Conservation (phyloP, 2,888 invertebrate species). For the Zaprionus obscuricornis region DNA sequence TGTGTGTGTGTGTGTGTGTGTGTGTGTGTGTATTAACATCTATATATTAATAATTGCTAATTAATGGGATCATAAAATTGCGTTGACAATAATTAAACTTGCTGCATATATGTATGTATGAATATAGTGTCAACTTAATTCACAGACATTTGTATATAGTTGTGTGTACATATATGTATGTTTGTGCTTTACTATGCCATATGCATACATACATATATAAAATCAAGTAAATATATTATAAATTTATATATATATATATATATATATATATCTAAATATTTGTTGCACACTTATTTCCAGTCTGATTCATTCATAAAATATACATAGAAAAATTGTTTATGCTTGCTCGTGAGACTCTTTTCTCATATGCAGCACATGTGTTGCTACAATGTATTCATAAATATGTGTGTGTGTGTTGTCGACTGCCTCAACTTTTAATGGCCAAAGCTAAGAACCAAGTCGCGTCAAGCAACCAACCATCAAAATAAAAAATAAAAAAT, state of each 20-base stretch:
- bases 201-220: not conserved
- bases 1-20: not conserved
- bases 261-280: slow-evolving; percentile 5
- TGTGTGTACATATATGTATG: slow-evolving; percentile 2
- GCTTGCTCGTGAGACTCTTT: slow-evolving; percentile 8
- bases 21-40: not conserved
- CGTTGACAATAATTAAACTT: slow-evolving; percentile 30
- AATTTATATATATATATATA: slow-evolving; percentile 1
- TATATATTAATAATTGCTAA: slow-evolving; percentile 27
- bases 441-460: too few relatives aligned
- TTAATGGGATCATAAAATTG: slow-evolving; percentile 37
- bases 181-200: not conserved
- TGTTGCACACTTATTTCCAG: slow-evolving; percentile 69
- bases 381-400: slow-evolving; percentile 4
- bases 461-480: too few relatives aligned
- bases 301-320: slow-evolving; percentile 79
- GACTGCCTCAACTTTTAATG: slow-evolving; percentile 1
- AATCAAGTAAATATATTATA: not conserved
- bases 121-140: too few relatives aligned
- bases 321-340: not conserved
- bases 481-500: too few relatives aligned
- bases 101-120: slow-evolving; percentile 16
- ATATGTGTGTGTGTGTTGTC: too few relatives aligned
- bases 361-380: slow-evolving; percentile 12
- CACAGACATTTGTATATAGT: too few relatives aligned